Percentiles rank a stretch among this genome's conserved stretches.
phyloP scores from a whole-genome alignment of 2,888 invertebrate genomes.

The Lepidonotus clava region DNA sequence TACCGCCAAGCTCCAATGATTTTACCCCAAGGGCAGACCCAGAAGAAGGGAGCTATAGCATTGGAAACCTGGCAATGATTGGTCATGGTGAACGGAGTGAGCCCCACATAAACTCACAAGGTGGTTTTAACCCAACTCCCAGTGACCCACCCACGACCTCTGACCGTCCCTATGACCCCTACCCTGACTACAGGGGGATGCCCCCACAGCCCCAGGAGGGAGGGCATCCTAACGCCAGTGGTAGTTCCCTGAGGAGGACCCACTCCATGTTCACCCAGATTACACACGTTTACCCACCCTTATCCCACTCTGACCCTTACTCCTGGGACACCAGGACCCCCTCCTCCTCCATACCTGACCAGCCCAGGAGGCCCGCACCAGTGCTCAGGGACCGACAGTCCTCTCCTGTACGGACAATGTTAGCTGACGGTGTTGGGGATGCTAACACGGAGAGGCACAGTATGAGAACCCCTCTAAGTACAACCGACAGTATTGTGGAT shows the following conservation, averaged over 20 bases:
- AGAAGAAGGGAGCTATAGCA: background rate
- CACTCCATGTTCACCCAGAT: background rate
- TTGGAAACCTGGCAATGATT: background rate
- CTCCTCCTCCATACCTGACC: background rate
- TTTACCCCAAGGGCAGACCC: background rate
- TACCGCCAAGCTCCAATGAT: background rate
- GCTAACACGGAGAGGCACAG: background rate
- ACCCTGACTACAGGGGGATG: background rate
- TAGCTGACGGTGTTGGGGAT: no score
- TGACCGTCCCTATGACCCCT: background rate
- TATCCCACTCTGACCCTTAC: no score
- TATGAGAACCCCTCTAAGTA: background rate
- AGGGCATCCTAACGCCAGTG: background rate
- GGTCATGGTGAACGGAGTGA: no score
- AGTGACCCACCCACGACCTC: no score
- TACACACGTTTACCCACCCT: no score
- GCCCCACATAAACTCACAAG: no score
- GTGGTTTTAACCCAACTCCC: no score
- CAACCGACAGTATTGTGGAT: no score
- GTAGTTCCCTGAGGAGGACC: background rate
- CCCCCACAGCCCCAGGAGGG: background rate
- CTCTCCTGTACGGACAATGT: no score
- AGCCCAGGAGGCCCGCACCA: conserved; percentile 9
- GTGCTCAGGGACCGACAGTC: background rate
- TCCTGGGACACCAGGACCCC: background rate